These are phyloP conservation scores for Yponomeuta cagnagella DNA, from an alignment of 2,888 invertebrate genomes.

Conservation along the genomic window DNA sequence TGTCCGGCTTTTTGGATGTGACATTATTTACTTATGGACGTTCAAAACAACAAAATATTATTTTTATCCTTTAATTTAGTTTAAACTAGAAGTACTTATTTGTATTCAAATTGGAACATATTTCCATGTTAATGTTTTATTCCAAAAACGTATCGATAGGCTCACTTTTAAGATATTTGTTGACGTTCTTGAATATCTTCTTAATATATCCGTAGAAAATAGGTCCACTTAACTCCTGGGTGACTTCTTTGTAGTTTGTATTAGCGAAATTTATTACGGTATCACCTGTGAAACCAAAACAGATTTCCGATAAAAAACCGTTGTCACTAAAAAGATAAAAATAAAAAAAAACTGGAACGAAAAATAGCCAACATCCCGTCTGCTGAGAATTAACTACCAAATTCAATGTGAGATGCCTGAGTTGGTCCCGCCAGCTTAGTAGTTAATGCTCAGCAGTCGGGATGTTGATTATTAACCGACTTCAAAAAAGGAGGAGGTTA, in stretches of 20 bases:
- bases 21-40: too few relatives aligned
- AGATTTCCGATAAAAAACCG: not conserved
- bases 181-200: constrained; percentile 16
- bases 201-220: constrained; percentile 10
- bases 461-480: too few relatives aligned
- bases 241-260: constrained; percentile 14
- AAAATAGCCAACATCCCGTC: too few relatives aligned
- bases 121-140: not conserved
- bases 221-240: not conserved
- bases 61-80: not conserved
- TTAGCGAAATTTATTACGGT: constrained; percentile 13
- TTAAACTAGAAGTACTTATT: not conserved
- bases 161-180: constrained; percentile 15
- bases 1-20: too few relatives aligned
- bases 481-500: too few relatives aligned
- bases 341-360: too few relatives aligned
- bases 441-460: too few relatives aligned
- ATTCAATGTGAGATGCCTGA: too few relatives aligned
- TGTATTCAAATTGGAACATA: not conserved
- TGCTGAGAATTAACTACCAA: too few relatives aligned
- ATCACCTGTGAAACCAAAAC: constrained; percentile 13
- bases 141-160: constrained; percentile 7
- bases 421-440: too few relatives aligned
- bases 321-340: not conserved
- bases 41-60: not conserved